Conservation (phyloP, 1,140 invertebrate genomes). For the Philopotamus ludificatus region DNA sequence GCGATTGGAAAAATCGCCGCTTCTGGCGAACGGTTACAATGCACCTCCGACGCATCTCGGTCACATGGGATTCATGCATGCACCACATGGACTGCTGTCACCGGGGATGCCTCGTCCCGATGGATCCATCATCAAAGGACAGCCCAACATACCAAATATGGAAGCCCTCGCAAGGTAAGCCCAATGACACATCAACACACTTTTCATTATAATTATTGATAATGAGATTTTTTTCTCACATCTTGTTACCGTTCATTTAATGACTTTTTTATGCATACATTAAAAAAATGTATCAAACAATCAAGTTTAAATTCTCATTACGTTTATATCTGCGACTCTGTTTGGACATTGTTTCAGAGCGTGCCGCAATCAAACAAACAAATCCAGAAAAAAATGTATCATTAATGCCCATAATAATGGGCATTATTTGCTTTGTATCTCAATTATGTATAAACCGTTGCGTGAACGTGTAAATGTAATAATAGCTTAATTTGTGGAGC, state of each 20-base stretch:
- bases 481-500: neutral
- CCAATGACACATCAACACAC: no score
- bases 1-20: constrained; percentile 85
- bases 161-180: constrained; percentile 82
- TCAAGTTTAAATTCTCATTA: no score
- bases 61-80: constrained; percentile 87
- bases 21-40: constrained; percentile 91
- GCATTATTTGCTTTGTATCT: neutral
- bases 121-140: constrained; percentile 72
- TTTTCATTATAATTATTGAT: neutral
- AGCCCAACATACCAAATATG: constrained; percentile 74
- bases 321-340: no score
- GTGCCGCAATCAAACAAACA: no score
- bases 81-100: constrained; percentile 79
- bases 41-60: constrained; percentile 86
- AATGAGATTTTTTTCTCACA: no score
- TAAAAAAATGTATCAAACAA: no score
- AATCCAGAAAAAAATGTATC: neutral
- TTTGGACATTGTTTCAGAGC: no score
- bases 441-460: neutral
- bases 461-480: neutral
- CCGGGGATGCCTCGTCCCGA: constrained; percentile 76
- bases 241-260: no score
- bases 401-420: neutral
- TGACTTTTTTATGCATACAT: no score